Conservation (phyloP, 2,113 vertebrate genomes). For the Plectropomus leopardus region DNA sequence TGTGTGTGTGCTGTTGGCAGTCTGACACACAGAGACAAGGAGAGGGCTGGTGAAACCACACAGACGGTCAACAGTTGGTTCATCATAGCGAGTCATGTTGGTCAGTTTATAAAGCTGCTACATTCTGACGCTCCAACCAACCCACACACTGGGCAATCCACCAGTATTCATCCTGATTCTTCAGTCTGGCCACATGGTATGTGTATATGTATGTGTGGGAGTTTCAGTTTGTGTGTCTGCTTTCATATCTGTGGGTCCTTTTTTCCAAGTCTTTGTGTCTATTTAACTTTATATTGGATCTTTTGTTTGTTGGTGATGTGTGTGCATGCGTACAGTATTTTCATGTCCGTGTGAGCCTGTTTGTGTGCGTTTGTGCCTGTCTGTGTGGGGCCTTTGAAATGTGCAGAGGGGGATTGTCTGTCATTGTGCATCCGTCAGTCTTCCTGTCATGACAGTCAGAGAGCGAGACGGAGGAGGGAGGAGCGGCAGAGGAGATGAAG, state of each 20-base stretch:
- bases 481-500: slow-evolving; percentile 47
- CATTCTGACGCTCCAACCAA: slow-evolving; percentile 50
- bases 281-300: not conserved
- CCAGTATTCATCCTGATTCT: slow-evolving; percentile 34
- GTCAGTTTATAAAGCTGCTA: slow-evolving; percentile 72
- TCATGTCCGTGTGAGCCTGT: slow-evolving; percentile 20
- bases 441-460: slow-evolving; percentile 59
- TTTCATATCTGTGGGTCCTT: slow-evolving; percentile 27
- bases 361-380: slow-evolving; percentile 21
- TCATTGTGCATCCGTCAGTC: slow-evolving; percentile 70
- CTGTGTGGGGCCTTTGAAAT: slow-evolving; percentile 66
- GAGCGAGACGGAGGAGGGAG: slow-evolving; percentile 46
- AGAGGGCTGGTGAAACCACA: slow-evolving; percentile 31
- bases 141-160: slow-evolving; percentile 57
- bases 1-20: slow-evolving; percentile 11
- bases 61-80: slow-evolving; percentile 68
- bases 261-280: not conserved
- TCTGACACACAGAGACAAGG: slow-evolving; percentile 12
- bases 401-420: slow-evolving; percentile 59
- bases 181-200: slow-evolving; percentile 43
- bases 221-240: slow-evolving; percentile 6
- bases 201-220: slow-evolving; percentile 24
- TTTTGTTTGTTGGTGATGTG: slow-evolving; percentile 29
- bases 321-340: slow-evolving; percentile 15
- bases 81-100: slow-evolving; percentile 54